A percentile compares a stretch with the other conserved stretches of the same genome.
phyloP scores from a whole-genome alignment of 2,888 invertebrate genomes.

The Cybosia mesomella region DNA sequence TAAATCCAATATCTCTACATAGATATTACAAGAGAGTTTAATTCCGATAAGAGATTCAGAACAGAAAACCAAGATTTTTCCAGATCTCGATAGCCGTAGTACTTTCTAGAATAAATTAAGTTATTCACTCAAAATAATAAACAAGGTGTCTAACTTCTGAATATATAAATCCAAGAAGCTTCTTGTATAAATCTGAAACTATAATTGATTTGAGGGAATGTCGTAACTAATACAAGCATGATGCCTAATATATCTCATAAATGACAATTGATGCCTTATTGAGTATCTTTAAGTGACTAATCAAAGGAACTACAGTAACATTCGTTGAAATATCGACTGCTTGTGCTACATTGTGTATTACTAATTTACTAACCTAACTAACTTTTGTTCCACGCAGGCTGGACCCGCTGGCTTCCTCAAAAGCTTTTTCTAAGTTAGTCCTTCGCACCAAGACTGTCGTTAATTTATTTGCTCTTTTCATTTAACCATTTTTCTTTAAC shows the following conservation, averaged over 20 bases:
- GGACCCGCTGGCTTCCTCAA: slow-evolving; percentile 97
- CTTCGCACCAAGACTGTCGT: slow-evolving; percentile 86
- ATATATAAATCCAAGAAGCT: not conserved
- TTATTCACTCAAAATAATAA: not conserved
- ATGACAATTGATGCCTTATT: not conserved
- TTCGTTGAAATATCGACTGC: not conserved
- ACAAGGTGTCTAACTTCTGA: not conserved
- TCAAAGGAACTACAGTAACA: not conserved
- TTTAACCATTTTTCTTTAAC: slow-evolving; percentile 71
- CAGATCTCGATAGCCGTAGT: not conserved
- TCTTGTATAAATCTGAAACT: too few species aligned
- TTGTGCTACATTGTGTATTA: slow-evolving; percentile 5
- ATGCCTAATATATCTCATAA: not conserved
- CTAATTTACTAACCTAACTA: slow-evolving; percentile 58
- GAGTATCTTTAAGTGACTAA: not conserved
- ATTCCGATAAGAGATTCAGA: not conserved
- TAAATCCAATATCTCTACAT: not conserved
- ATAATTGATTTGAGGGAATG: not conserved
- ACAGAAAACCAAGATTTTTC: not conserved
- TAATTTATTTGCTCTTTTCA: slow-evolving; percentile 80
- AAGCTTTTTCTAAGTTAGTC: slow-evolving; percentile 95
- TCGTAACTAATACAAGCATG: not conserved
- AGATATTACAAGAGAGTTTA: too few species aligned
- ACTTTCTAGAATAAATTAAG: not conserved
- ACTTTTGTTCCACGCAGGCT: slow-evolving; percentile 88